phyloP scores from a whole-genome alignment of 2,113 vertebrate genomes.

The Craseonycteris thonglongyai region DNA sequence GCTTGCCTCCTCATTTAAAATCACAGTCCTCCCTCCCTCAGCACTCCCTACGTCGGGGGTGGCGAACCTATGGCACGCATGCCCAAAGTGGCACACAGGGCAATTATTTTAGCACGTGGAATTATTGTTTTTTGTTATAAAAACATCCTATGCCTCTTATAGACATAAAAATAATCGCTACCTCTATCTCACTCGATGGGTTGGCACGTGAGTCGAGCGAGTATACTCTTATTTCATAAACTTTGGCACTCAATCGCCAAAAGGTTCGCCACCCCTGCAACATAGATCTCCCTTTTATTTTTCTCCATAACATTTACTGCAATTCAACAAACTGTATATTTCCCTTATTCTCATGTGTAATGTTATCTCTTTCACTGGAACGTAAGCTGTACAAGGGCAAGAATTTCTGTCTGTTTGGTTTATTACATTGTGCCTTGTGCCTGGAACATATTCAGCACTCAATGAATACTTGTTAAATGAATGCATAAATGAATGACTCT shows the following conservation, averaged over 20 bases:
- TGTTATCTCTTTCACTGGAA: neutral
- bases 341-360: neutral
- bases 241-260: too few species aligned
- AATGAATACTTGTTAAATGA: neutral
- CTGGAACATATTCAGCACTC: neutral
- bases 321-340: neutral
- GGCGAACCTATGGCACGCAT: too few species aligned
- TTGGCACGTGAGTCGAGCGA: too few species aligned
- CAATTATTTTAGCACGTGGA: too few species aligned
- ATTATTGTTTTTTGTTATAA: too few species aligned
- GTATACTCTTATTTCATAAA: too few species aligned
- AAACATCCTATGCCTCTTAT: too few species aligned
- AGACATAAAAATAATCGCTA: too few species aligned
- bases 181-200: too few species aligned
- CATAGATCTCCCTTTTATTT: neutral
- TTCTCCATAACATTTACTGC: neutral
- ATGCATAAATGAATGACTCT: neutral
- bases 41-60: neutral
- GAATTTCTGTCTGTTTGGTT: neutral
- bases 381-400: neutral
- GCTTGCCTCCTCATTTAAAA: neutral
- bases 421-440: neutral
- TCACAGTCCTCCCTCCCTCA: neutral
- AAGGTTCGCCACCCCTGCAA: too few species aligned
- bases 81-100: too few species aligned